Percentiles rank a stretch among this genome's conserved stretches.
phyloP scores from a whole-genome alignment of 1,140 invertebrate species.

The Polypedilum vanderplanki region DNA sequence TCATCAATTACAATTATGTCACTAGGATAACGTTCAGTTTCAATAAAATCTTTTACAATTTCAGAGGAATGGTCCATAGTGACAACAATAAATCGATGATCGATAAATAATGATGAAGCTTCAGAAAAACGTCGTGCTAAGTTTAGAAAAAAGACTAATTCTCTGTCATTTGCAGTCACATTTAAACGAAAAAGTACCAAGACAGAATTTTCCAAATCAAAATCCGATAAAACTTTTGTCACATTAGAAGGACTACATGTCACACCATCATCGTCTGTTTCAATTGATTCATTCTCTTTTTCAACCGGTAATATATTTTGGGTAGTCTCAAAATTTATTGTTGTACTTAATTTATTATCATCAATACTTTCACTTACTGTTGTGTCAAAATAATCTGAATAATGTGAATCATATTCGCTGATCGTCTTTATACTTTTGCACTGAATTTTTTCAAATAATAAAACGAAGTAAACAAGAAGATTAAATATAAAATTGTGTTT shows the following conservation, averaged over 20 bases:
- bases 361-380: too few species aligned
- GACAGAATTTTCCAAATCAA: neutral
- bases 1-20: neutral
- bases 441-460: too few species aligned
- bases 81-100: neutral
- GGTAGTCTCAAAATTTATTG: too few species aligned
- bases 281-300: neutral
- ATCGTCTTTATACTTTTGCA: too few species aligned
- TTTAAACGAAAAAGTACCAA: neutral
- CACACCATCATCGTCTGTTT: neutral
- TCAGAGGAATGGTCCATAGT: neutral
- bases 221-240: neutral
- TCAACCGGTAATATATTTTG: neutral
- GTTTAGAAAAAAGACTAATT: neutral
- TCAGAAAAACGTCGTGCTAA: neutral
- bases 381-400: too few species aligned
- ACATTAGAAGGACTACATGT: conserved; percentile 5
- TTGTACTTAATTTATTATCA: too few species aligned
- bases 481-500: too few species aligned
- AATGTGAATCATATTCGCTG: too few species aligned
- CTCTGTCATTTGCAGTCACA: neutral
- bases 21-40: neutral
- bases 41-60: neutral
- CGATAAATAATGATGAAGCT: neutral
- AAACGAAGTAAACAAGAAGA: too few species aligned